Conservation (phyloP, 2,797 vertebrate species). For the Cryptoprocta ferox region DNA sequence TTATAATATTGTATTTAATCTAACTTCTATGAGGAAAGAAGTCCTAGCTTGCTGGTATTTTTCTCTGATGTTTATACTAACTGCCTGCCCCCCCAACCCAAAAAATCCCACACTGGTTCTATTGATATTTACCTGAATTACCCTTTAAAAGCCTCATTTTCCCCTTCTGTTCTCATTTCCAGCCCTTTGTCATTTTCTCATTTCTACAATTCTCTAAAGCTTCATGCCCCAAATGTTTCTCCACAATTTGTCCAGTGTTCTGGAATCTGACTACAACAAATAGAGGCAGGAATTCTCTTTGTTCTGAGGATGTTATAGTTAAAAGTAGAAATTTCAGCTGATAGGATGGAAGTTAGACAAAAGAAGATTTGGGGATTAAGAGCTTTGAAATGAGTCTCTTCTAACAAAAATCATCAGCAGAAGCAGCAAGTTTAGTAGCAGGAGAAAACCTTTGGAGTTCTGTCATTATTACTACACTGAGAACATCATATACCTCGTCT, state of each 20-base stretch:
- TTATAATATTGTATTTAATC: background rate
- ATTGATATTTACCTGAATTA: background rate
- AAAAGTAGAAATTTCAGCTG: conserved; percentile 3
- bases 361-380: background rate
- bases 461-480: background rate
- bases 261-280: background rate
- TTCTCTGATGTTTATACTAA: background rate
- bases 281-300: background rate
- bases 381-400: background rate
- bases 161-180: background rate
- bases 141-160: background rate
- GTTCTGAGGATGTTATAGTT: background rate
- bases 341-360: background rate
- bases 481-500: background rate
- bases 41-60: background rate
- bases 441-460: background rate
- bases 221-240: background rate
- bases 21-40: background rate
- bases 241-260: background rate
- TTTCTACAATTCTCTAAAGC: background rate
- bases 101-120: background rate
- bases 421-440: background rate
- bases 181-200: background rate
- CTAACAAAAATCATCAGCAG: background rate
- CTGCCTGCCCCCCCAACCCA: background rate